Evolutionary conservation across 2,888 invertebrate genomes (phyloP).

Genomic region (Gasteruption jaculator): DNA sequence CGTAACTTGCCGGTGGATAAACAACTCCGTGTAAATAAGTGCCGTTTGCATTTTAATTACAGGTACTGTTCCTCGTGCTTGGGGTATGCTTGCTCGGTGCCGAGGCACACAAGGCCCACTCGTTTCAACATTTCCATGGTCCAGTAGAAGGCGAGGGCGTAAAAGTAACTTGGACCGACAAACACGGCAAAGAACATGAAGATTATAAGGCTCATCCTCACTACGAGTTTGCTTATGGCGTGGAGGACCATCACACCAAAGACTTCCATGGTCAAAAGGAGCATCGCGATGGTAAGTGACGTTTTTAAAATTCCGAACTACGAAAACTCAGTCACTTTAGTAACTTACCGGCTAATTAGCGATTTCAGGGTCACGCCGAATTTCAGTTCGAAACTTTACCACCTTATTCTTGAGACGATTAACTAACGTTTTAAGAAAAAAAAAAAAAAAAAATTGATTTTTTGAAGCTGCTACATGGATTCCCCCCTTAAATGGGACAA

Average conservation of each 20-base stretch:
- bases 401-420: too few species aligned
- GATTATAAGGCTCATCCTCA: constrained; percentile 26
- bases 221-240: constrained; percentile 26
- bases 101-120: constrained; percentile 25
- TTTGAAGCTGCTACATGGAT: too few species aligned
- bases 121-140: constrained; percentile 26
- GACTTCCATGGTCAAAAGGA: constrained; percentile 25
- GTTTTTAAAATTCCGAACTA: too few species aligned
- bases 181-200: constrained; percentile 24
- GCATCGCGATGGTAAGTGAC: constrained; percentile 21
- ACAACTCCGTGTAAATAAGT: too few species aligned
- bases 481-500: too few species aligned
- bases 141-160: constrained; percentile 23
- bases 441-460: too few species aligned
- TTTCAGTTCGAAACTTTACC: too few species aligned
- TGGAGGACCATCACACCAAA: constrained; percentile 25
- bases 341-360: neutral
- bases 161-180: constrained; percentile 22
- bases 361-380: too few species aligned
- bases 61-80: too few species aligned
- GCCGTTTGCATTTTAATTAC: too few species aligned
- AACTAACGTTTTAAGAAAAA: neutral
- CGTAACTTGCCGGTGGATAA: too few species aligned
- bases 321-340: neutral
- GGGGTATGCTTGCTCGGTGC: too few species aligned